Conservation (phyloP, 1,140 invertebrate genomes). For the Agrilus planipennis region DNA sequence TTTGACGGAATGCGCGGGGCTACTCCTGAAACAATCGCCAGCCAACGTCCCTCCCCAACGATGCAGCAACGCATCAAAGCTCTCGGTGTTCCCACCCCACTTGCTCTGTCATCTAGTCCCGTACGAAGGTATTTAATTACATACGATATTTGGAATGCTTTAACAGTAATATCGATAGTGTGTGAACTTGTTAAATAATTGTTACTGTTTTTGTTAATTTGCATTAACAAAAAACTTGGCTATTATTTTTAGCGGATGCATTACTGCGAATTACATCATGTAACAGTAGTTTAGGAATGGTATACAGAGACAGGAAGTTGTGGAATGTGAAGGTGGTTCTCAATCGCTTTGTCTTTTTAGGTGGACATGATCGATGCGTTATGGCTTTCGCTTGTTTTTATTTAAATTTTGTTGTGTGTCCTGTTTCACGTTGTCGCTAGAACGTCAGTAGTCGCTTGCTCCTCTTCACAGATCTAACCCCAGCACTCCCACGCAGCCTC, state of each 20-base stretch:
- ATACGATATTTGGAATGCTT: neutral
- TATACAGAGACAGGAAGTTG: too few species aligned
- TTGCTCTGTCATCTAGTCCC: conserved; percentile 73
- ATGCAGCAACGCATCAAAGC: conserved; percentile 84
- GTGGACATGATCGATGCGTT: neutral
- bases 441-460: conserved; percentile 27
- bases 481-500: conserved; percentile 74
- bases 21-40: conserved; percentile 43
- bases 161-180: neutral
- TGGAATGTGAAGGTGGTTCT: neutral
- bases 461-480: conserved; percentile 71
- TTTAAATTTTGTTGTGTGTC: neutral
- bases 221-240: too few species aligned
- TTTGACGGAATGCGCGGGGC: conserved; percentile 54
- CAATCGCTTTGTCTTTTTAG: neutral
- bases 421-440: neutral
- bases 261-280: too few species aligned
- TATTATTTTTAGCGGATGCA: too few species aligned
- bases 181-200: too few species aligned
- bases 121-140: conserved; percentile 59
- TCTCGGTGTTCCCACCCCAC: conserved; percentile 75
- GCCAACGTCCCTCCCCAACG: conserved; percentile 60
- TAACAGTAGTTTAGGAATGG: neutral
- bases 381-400: neutral
- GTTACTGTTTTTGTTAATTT: too few species aligned